A percentile compares a stretch with the other conserved stretches of the same genome.
Evolutionary conservation across 92 coral and sea anemone genomes (phyloP).

Genomic region (Scolanthus callimorphus): DNA sequence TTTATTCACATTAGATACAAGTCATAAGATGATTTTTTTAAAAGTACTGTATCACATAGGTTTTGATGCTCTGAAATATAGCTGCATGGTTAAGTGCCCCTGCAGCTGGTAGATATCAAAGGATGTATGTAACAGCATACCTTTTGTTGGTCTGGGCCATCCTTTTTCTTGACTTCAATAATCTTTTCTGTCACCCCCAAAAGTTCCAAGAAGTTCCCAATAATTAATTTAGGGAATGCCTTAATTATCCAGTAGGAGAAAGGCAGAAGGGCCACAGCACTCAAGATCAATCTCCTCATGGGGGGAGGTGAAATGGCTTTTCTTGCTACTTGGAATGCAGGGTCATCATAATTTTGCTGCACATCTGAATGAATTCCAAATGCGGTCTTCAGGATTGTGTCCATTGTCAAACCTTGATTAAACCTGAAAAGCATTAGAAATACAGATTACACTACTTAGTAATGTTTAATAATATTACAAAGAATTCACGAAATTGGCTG

Average conservation of each 20-base stretch:
- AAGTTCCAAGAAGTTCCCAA: constrained; percentile 20
- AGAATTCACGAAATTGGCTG: too few relatives aligned
- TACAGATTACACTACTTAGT: too few relatives aligned
- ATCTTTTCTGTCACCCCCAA: constrained; percentile 25
- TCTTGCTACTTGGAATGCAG: constrained; percentile 45
- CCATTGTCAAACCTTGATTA: constrained; percentile 65
- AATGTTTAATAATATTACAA: too few relatives aligned
- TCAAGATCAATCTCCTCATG: constrained; percentile 5
- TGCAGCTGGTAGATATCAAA: too few relatives aligned
- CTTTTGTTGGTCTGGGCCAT: neutral
- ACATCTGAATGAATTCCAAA: constrained; percentile 65
- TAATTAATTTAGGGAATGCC: constrained; percentile 26
- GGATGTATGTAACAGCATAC: too few relatives aligned
- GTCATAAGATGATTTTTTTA: too few relatives aligned
- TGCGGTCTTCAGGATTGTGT: constrained; percentile 44
- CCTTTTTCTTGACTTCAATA: constrained; percentile 14
- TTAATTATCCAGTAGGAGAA: constrained; percentile 19
- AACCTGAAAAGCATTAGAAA: constrained; percentile 20
- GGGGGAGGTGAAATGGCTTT: constrained; percentile 12
- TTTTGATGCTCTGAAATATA: too few relatives aligned
- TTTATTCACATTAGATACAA: too few relatives aligned
- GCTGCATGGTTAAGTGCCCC: too few relatives aligned
- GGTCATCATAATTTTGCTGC: constrained; percentile 59
- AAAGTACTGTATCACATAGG: too few relatives aligned
- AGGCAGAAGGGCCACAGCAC: constrained; percentile 28